These are phyloP conservation scores for Timandra comae DNA, from an alignment of 2,888 invertebrate species.

Conservation along the genomic window DNA sequence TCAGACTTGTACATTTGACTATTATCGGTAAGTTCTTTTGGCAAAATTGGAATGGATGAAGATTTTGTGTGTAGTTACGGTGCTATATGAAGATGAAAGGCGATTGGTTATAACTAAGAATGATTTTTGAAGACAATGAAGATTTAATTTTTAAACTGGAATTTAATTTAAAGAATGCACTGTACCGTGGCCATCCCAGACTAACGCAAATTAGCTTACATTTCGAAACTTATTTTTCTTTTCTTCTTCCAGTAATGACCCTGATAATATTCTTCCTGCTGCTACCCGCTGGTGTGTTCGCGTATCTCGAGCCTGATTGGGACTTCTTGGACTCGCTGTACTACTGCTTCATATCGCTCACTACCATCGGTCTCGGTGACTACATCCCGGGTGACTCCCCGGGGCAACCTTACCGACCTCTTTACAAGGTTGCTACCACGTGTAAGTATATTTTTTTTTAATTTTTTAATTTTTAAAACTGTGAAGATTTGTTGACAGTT, in stretches of 20 bases:
- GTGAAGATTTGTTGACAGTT: no score
- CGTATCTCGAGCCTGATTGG: conserved; percentile 87
- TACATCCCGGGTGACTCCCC: conserved; percentile 91
- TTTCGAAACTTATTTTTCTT: no score
- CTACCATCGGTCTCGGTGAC: conserved; percentile 92
- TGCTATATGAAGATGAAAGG: no score
- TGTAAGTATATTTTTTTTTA: conserved; percentile 70
- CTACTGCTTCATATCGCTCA: conserved; percentile 93
- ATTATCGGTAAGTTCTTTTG: conserved; percentile 79
- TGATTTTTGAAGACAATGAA: no score
- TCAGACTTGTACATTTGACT: conserved; percentile 84
- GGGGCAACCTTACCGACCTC: conserved; percentile 83
- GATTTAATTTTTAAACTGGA: no score
- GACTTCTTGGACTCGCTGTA: conserved; percentile 91
- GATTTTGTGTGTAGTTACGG: no score
- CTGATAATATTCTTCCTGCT: conserved; percentile 80
- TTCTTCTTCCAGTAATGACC: conserved; percentile 63
- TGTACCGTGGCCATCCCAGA: no score
- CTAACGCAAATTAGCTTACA: no score
- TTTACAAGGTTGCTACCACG: conserved; percentile 90
- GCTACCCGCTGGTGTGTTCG: conserved; percentile 85
- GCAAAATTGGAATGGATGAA: no score
- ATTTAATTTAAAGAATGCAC: no score
- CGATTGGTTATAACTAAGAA: no score
- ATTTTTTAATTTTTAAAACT: no score